Evolutionary conservation across 1,140 invertebrate genomes (phyloP).

Genomic region (Drosophila erecta): DNA sequence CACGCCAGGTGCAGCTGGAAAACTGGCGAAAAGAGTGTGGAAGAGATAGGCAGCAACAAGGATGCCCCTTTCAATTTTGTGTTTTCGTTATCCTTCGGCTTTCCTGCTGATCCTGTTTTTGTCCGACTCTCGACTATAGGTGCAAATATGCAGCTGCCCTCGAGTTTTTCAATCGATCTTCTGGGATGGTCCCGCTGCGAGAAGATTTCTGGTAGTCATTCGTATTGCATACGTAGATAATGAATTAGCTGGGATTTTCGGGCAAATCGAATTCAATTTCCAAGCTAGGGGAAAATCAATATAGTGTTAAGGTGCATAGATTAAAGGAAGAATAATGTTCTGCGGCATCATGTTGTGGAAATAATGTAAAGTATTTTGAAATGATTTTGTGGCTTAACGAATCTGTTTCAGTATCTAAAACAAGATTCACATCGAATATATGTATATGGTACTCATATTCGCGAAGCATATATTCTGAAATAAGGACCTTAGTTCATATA

Average conservation of each 20-base stretch:
- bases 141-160: constrained; percentile 58
- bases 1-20: constrained; percentile 66
- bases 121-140: constrained; percentile 21
- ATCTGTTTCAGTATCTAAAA: neutral
- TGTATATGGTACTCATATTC: too few species aligned
- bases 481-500: neutral
- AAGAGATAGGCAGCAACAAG: constrained; percentile 21
- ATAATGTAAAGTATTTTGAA: neutral
- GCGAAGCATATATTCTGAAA: too few species aligned
- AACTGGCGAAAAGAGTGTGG: constrained; percentile 28
- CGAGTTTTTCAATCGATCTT: constrained; percentile 15
- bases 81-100: constrained; percentile 57
- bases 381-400: neutral
- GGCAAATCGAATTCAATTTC: constrained; percentile 23
- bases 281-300: constrained; percentile 14
- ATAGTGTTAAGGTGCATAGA: constrained; percentile 1
- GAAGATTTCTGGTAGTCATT: constrained; percentile 31
- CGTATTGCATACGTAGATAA: constrained; percentile 36
- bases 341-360: too few species aligned
- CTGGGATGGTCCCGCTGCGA: constrained; percentile 41
- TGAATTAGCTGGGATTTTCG: constrained; percentile 28
- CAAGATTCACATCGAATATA: neutral
- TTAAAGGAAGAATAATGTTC: neutral
- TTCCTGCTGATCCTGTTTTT: constrained; percentile 55
- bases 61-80: constrained; percentile 66